phyloP scores from a whole-genome alignment of 2,888 invertebrate genomes.

The Tenodera sinensis region DNA sequence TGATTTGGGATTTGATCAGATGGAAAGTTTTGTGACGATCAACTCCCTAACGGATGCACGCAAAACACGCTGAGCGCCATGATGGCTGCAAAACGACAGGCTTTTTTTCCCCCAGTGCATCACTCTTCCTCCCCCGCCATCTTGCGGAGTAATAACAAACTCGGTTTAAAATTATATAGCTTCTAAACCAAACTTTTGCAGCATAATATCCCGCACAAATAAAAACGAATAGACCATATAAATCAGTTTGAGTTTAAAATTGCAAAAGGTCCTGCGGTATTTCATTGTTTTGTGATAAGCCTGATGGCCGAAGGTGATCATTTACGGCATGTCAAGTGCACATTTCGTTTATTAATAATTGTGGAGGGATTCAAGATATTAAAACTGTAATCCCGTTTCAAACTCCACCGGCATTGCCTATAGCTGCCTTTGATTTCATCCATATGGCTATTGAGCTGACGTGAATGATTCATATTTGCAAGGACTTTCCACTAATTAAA shows the following conservation, averaged over 20 bases:
- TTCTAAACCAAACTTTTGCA: not conserved
- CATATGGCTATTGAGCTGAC: not conserved
- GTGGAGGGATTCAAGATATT: not conserved
- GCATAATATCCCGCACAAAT: not conserved
- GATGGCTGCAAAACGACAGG: no score
- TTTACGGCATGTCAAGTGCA: not conserved
- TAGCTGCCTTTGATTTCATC: not conserved
- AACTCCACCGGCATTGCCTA: not conserved
- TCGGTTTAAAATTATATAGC: no score
- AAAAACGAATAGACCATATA: not conserved
- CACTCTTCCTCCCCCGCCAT: no score
- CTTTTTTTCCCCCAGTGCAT: no score
- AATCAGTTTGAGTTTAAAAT: not conserved
- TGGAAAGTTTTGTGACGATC: no score
- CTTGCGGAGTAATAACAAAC: no score
- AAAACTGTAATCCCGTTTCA: not conserved
- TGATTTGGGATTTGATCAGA: no score
- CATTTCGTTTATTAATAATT: not conserved
- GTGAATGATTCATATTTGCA: not conserved
- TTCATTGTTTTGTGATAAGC: not conserved
- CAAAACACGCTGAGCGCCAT: no score
- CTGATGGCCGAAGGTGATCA: not conserved
- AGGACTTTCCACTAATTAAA: not conserved
- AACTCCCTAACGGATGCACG: no score
- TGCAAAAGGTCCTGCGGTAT: not conserved